phyloP scores from a whole-genome alignment of 2,888 invertebrate genomes.

The Nasonia oneida region DNA sequence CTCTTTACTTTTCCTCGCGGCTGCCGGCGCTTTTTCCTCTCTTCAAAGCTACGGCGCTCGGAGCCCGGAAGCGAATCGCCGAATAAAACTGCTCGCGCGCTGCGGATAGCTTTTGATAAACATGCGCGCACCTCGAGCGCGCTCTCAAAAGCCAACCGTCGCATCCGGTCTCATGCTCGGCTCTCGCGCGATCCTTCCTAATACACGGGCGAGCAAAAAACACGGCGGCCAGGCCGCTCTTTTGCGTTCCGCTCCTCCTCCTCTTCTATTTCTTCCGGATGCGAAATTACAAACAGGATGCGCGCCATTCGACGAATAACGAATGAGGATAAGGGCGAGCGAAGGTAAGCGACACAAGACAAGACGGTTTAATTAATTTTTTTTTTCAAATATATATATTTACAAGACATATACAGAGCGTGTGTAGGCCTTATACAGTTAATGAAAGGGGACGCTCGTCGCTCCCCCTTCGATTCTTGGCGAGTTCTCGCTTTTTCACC shows the following conservation, averaged over 20 bases:
- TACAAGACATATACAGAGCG: slow-evolving; percentile 65
- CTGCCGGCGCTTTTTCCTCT: not conserved
- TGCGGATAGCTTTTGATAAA: no score
- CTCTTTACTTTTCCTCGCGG: not conserved
- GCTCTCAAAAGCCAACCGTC: slow-evolving; percentile 55
- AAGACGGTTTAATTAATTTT: slow-evolving; percentile 41
- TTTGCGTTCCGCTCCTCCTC: not conserved
- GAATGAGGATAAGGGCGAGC: no score
- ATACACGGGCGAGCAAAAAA: slow-evolving; percentile 47
- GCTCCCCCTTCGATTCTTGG: slow-evolving; percentile 64
- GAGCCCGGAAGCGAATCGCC: not conserved
- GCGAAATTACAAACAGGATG: slow-evolving; percentile 60
- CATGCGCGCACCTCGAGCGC: no score
- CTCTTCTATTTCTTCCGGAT: slow-evolving; percentile 21
- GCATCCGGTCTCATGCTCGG: slow-evolving; percentile 66
- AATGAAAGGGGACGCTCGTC: slow-evolving; percentile 67
- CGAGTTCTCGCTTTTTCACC: slow-evolving; percentile 53
- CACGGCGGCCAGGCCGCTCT: slow-evolving; percentile 34
- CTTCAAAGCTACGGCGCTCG: not conserved
- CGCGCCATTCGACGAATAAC: not conserved
- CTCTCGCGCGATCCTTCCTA: not conserved
- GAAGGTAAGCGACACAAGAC: not conserved
- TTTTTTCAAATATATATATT: slow-evolving; percentile 64
- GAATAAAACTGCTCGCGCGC: not conserved
- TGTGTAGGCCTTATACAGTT: slow-evolving; percentile 68